Conservation (phyloP, 2,113 vertebrate genomes). For the Chinchilla lanigera region DNA sequence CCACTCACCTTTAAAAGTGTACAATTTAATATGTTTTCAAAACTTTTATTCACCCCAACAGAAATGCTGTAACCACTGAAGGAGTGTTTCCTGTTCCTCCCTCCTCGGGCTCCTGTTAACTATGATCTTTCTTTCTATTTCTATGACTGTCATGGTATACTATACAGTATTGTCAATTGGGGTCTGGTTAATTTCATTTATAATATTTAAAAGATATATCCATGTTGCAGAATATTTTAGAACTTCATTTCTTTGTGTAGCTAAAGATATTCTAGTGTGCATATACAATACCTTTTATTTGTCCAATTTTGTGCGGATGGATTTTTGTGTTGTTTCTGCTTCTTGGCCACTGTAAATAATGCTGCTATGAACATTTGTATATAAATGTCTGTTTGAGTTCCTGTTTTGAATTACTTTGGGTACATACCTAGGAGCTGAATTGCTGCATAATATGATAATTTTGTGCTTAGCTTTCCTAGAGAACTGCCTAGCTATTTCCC, state of each 20-base stretch:
- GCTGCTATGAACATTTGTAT: background rate
- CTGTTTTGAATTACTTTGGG: background rate
- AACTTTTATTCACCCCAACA: background rate
- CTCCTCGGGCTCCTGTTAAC: too few relatives aligned
- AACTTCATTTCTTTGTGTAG: background rate
- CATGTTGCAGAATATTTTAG: background rate
- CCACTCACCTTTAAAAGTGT: background rate
- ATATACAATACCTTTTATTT: background rate
- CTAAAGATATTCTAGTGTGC: background rate
- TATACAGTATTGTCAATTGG: background rate
- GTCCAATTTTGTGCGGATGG: background rate
- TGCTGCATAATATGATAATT: background rate
- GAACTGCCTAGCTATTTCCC: background rate
- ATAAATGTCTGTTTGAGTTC: background rate
- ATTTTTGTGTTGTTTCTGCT: background rate
- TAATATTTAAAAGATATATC: background rate
- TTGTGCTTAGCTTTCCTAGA: background rate
- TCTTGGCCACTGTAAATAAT: background rate
- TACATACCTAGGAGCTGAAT: background rate
- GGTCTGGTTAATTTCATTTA: background rate
- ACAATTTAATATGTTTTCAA: background rate
- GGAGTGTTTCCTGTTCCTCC: too few relatives aligned
- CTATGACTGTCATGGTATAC: background rate
- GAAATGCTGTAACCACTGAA: background rate
- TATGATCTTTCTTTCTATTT: background rate